Evolutionary conservation across 2,113 vertebrate species (phyloP).

Genomic region (Tachysurus vachellii): DNA sequence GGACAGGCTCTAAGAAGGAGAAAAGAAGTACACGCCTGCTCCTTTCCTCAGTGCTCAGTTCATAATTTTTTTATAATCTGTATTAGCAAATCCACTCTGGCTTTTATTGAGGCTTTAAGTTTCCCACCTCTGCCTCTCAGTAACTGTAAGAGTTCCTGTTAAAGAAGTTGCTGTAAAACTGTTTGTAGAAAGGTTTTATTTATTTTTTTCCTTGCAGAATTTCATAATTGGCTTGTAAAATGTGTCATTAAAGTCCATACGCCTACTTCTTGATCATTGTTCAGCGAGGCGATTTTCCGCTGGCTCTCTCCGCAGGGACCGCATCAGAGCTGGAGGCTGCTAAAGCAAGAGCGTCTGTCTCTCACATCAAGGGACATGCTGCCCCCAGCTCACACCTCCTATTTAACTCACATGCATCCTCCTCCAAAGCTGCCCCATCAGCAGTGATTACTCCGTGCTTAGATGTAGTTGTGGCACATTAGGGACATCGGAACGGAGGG

Average conservation of each 20-base stretch:
- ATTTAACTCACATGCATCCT: constrained; percentile 45
- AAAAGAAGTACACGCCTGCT: constrained; percentile 18
- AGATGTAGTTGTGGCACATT: constrained; percentile 47
- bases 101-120: constrained; percentile 29
- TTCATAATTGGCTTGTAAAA: constrained; percentile 54
- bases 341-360: constrained; percentile 30
- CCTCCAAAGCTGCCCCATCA: constrained; percentile 38
- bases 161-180: constrained; percentile 35
- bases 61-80: constrained; percentile 10
- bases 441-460: constrained; percentile 55
- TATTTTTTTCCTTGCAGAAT: constrained; percentile 39
- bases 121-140: not conserved
- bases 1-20: constrained; percentile 41
- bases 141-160: not conserved
- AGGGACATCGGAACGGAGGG: constrained; percentile 32
- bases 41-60: constrained; percentile 33
- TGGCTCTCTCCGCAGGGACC: constrained; percentile 16
- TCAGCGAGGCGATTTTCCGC: constrained; percentile 27
- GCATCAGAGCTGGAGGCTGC: constrained; percentile 8
- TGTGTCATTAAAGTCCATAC: constrained; percentile 44
- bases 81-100: constrained; percentile 14
- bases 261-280: constrained; percentile 47
- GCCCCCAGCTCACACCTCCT: constrained; percentile 38
- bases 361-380: constrained; percentile 21
- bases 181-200: constrained; percentile 35